Evolutionary conservation across 1,140 invertebrate genomes (phyloP).

Genomic region (Lasioglossum albipes): DNA sequence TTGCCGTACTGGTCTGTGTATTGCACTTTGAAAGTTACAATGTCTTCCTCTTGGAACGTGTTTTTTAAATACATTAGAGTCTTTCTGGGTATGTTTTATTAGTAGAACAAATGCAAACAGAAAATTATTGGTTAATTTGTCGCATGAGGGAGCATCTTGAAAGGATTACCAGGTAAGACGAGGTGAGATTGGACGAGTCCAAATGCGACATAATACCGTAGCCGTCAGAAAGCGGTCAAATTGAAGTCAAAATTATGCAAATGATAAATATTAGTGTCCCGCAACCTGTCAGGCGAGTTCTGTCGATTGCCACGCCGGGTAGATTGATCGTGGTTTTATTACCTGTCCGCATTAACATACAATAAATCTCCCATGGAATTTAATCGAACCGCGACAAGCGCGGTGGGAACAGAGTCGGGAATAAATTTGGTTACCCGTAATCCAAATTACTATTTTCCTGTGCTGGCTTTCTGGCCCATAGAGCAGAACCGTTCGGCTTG

Average conservation of each 20-base stretch:
- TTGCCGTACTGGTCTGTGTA: too few relatives aligned
- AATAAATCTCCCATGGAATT: constrained; percentile 8
- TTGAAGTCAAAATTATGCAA: constrained; percentile 18
- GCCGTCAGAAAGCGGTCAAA: background rate
- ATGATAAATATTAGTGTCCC: constrained; percentile 10
- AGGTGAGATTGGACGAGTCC: background rate
- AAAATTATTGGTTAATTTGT: too few relatives aligned
- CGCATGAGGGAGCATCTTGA: too few relatives aligned
- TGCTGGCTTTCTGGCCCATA: background rate
- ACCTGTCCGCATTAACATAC: background rate
- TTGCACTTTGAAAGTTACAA: too few relatives aligned
- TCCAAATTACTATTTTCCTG: constrained; percentile 7
- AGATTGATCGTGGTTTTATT: constrained; percentile 8
- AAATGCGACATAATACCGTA: background rate
- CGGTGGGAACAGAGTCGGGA: background rate
- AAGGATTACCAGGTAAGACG: too few relatives aligned
- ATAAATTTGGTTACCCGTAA: constrained; percentile 2
- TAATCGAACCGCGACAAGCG: background rate
- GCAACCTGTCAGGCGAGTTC: constrained; percentile 11
- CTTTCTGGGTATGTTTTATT: too few relatives aligned
- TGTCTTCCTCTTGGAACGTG: too few relatives aligned
- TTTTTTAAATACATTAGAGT: too few relatives aligned
- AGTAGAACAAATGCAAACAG: too few relatives aligned
- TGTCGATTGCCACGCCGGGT: background rate
- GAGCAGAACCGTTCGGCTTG: background rate